Base-by-base conservation (phyloP, 2,888 invertebrate species). In the Plemyria rubiginata region DNA sequence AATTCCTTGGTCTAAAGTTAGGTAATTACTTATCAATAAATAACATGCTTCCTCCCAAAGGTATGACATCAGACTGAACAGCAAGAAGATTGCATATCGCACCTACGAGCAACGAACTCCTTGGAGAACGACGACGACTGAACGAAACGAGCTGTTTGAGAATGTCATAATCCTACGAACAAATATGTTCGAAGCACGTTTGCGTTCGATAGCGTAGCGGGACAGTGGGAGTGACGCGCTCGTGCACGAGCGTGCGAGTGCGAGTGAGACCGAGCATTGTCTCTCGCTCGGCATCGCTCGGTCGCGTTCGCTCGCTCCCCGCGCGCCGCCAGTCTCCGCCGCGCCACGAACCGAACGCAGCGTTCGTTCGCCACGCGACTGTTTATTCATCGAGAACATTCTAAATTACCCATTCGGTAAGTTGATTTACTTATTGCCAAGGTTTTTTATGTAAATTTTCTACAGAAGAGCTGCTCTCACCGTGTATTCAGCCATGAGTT, bases 311-410 rank as follows among this genome's bases (percentile, higher is more conserved):
- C 36, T 40, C 60, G 53, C 54, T 8, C 15, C 43, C 32, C 54
- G 53, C 60, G 60, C 53, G 65, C 62, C 53, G 65, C 62, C 71
- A 72, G 66, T 68, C 73, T 58, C 60, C 60, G 63, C 71, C 71
- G 62, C 64, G 60, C 60, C 9, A 43, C 74, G 72, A 73, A 67
- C 64, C 75, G 79, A 78, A 60, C 75, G 70, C 68, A 52, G 49
- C 70, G 86, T 51, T 16, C 77, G 85, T 81, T 82, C 86, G 81
- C 74, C 71, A 54, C 46, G 46, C 36, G 36, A 38, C 36, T 11
- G 8, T 15, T 13, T 50, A 66, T 56, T 66, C 66, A 62, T 57
- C 61, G 64, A 66, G 63, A 65, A 70, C 66, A 61, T 71, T 67
- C 60, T 57, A 53, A 2, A 54, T 46, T 43, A n/a, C n/a, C n/a